These are phyloP conservation scores for Choloepus didactylus DNA, from an alignment of 2,797 vertebrate genomes.

Conservation along the genomic window DNA sequence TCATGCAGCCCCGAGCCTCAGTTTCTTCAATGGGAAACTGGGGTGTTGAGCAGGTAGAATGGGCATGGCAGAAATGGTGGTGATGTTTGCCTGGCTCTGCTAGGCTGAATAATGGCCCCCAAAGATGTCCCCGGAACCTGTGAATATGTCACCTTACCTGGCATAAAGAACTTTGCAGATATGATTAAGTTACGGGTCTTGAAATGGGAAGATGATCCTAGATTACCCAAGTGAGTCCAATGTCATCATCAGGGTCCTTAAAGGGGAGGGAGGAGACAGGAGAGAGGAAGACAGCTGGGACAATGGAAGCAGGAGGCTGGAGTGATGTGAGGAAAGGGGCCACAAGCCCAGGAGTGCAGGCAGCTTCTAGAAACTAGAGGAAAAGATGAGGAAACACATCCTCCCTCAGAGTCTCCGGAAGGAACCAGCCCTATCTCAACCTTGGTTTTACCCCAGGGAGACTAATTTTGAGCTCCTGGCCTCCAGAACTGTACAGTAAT, in stretches of 20 bases:
- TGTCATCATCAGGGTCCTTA: background rate
- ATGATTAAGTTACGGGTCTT: background rate
- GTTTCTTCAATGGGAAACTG: background rate
- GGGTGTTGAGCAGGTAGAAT: background rate
- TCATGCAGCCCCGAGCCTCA: background rate
- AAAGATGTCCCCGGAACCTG: background rate
- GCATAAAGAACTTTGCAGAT: no score
- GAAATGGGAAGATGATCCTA: background rate
- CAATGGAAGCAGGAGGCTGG: background rate
- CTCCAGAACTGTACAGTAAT: background rate
- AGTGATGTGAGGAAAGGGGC: background rate
- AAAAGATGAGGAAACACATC: background rate
- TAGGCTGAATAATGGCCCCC: background rate
- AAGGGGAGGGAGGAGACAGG: background rate
- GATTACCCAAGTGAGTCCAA: background rate
- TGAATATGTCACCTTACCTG: background rate
- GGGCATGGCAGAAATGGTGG: no score
- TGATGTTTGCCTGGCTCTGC: background rate
- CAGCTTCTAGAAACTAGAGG: background rate
- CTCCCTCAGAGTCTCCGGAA: background rate
- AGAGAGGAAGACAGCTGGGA: background rate
- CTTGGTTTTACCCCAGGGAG: background rate
- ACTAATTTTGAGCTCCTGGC: background rate
- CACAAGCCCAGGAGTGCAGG: background rate
- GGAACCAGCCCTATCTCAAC: background rate